Base-by-base conservation (phyloP, 2,797 vertebrate species). In the Sebastes kiyomatsui region DNA sequence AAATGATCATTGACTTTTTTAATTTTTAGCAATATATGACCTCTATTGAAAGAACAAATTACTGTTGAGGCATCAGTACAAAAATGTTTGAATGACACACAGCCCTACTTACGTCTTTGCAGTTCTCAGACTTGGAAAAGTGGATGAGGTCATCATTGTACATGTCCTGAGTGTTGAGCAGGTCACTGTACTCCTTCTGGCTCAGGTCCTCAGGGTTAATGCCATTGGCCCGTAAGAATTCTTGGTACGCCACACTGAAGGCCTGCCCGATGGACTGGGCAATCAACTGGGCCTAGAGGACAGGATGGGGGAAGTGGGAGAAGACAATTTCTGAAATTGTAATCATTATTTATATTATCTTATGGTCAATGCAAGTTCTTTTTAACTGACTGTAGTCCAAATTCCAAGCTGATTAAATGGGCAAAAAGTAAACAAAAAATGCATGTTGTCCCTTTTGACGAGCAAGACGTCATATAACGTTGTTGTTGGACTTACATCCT, bases 61-160 rank as follows among this genome's bases (percentile, higher is more conserved):
- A 49, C 4, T 65, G 18, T 8, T 54, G 4, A 3, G 27, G 52
- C 49, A 67, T 2, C 30, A 20, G 4, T 12, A 2, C 11, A 10
- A 55, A 35, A 9, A 12, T 18, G 3, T 28, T 16, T 62, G 5
- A 52, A 65, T 27, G 32, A 58, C 1, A 7, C 6, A 33, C 14
- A 25, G 25, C 1, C 1, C 1, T 5, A 93, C 97, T 68, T 92
- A 99, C 98, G 38, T 99, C 98, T 96, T 99, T 99, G 95, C 98
- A 99, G 94, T 99, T 99, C 91, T 99, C 98, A 2, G 98, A 98
- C 90, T 98, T 99, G 84, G 98, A 99, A 90, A 99, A 99, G 93
- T 99, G 98, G 90, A 98, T 97, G 81, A 99, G 96, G 93, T 99
- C 98, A 16, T 99, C 97, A 3, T 99, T 99, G 94, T 99, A 99